Conservation (phyloP, 2,888 invertebrate species). For the Lasioglossum vierecki region DNA sequence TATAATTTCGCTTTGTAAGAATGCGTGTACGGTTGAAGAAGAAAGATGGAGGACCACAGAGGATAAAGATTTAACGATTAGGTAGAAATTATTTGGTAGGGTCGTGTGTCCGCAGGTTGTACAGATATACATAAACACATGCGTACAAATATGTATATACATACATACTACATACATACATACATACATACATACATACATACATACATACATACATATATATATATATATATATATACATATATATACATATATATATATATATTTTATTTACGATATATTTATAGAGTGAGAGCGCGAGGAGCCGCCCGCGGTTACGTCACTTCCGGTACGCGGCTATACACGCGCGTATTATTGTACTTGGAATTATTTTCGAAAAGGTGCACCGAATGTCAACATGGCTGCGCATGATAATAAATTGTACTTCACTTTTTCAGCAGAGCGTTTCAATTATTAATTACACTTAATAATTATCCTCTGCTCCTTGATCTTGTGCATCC, state of each 20-base stretch:
- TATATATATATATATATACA: constrained; percentile 44
- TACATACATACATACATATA: constrained; percentile 19
- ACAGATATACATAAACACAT: constrained; percentile 29
- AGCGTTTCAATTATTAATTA: background rate
- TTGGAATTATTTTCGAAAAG: constrained; percentile 45
- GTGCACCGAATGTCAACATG: constrained; percentile 59
- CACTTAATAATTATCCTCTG: background rate
- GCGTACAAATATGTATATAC: constrained; percentile 15
- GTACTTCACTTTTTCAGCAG: constrained; percentile 64
- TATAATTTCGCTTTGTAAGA: background rate
- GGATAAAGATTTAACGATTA: constrained; percentile 32
- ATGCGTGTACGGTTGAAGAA: background rate
- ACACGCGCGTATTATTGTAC: constrained; percentile 34
- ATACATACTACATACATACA: constrained; percentile 35
- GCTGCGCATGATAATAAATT: constrained; percentile 65
- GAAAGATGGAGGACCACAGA: constrained; percentile 24
- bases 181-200: constrained; percentile 49
- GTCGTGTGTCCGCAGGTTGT: constrained; percentile 47
- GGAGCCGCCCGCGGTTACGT: constrained; percentile 32
- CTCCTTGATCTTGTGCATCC: background rate
- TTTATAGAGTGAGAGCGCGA: constrained; percentile 46
- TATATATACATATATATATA: constrained; percentile 51
- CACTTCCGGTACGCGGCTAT: constrained; percentile 29
- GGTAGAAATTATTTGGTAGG: constrained; percentile 52
- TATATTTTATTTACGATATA: constrained; percentile 64